A percentile compares a stretch with the other conserved stretches of the same genome.
phyloP scores from a whole-genome alignment of 2,797 vertebrate genomes.

The Perdix hodgsoniae region DNA sequence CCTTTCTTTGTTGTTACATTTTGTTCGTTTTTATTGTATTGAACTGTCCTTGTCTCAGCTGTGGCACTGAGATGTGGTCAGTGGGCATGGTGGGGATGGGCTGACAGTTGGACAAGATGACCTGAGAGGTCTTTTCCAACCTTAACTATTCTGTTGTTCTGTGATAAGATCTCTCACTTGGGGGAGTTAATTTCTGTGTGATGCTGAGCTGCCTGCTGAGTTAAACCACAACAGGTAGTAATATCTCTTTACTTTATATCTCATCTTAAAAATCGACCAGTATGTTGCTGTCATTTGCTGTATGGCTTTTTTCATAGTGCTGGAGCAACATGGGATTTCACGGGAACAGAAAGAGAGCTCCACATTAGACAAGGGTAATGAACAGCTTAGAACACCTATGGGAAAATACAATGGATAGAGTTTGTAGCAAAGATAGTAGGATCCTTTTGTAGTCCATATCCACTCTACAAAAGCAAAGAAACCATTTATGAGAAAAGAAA shows the following conservation, averaged over 20 bases:
- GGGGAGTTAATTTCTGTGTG: neutral
- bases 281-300: neutral
- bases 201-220: neutral
- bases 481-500: neutral
- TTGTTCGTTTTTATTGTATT: neutral
- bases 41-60: neutral
- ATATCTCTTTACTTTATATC: neutral
- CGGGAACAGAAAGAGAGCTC: neutral
- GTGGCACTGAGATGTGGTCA: no score
- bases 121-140: no score
- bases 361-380: neutral
- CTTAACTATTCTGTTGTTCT: no score
- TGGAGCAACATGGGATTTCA: neutral
- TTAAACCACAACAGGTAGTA: neutral
- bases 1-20: neutral
- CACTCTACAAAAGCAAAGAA: neutral
- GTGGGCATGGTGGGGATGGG: no score
- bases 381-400: neutral
- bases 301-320: neutral
- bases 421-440: neutral
- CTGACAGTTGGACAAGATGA: no score
- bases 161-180: neutral
- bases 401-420: neutral
- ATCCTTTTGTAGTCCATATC: neutral
- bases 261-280: neutral